Conservation (phyloP, 1,140 invertebrate species). For the Caenorhabditis briggsae region DNA sequence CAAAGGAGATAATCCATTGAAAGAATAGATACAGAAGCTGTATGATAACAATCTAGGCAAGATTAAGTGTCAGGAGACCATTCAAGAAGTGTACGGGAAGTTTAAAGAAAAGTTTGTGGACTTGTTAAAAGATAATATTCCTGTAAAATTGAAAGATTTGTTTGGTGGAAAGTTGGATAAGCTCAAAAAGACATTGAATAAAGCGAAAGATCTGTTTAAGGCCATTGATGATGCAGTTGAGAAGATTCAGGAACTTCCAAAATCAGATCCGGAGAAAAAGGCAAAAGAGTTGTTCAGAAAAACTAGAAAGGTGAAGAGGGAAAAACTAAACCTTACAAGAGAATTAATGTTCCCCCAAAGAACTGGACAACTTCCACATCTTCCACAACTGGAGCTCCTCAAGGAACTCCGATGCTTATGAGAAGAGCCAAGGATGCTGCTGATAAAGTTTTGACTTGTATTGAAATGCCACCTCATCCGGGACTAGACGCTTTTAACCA, state of each 20-base stretch:
- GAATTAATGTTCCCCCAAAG: background rate
- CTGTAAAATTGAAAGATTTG: background rate
- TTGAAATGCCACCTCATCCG: background rate
- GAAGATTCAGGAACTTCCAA: background rate
- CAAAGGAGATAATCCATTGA: background rate
- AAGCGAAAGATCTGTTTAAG: background rate
- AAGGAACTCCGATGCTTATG: background rate
- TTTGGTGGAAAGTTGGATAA: slow-evolving; percentile 1
- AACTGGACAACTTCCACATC: background rate
- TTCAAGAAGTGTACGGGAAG: background rate
- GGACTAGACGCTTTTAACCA: background rate
- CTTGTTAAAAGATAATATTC: background rate
- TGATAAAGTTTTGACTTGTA: background rate
- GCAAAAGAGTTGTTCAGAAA: background rate
- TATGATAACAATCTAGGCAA: background rate
- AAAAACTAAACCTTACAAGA: background rate
- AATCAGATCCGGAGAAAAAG: slow-evolving; percentile 16
- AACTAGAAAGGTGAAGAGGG: background rate
- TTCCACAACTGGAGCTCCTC: background rate
- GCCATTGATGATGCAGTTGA: background rate
- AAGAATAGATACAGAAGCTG: background rate
- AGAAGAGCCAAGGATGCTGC: background rate
- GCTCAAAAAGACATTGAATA: background rate
- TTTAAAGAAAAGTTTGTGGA: background rate
- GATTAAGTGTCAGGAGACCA: background rate